phyloP scores from a whole-genome alignment of 1,140 invertebrate genomes.

The Melitaea cinxia region DNA sequence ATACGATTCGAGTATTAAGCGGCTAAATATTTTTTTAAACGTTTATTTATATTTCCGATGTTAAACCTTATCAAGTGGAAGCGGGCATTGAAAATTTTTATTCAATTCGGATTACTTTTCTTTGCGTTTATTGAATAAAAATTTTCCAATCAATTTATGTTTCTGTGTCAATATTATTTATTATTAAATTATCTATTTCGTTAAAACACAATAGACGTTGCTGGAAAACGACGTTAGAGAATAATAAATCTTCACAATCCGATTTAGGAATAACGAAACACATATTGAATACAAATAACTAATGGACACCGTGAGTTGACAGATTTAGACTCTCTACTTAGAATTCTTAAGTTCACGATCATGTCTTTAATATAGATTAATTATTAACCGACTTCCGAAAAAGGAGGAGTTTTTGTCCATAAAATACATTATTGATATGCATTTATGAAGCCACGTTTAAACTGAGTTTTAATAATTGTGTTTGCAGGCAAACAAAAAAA shows the following conservation, averaged over 20 bases:
- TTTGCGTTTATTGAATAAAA: conserved; percentile 10
- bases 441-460: too few species aligned
- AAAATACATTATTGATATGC: too few species aligned
- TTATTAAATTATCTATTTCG: conserved; percentile 13
- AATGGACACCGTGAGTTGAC: too few species aligned
- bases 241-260: background rate
- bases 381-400: too few species aligned
- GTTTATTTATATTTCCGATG: background rate
- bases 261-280: background rate
- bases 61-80: conserved; percentile 27
- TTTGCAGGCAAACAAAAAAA: too few species aligned
- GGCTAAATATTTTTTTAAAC: too few species aligned
- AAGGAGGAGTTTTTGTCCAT: background rate
- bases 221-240: background rate
- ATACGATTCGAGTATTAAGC: too few species aligned
- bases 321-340: too few species aligned
- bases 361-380: too few species aligned
- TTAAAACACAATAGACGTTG: background rate
- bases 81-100: conserved; percentile 17
- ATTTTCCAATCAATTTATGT: conserved; percentile 9
- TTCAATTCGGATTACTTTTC: conserved; percentile 17
- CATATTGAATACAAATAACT: too few species aligned
- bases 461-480: too few species aligned
- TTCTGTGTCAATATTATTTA: conserved; percentile 13
- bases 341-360: too few species aligned